Base-by-base conservation (phyloP, 2,113 vertebrate species). In the Pluvianellus socialis region DNA sequence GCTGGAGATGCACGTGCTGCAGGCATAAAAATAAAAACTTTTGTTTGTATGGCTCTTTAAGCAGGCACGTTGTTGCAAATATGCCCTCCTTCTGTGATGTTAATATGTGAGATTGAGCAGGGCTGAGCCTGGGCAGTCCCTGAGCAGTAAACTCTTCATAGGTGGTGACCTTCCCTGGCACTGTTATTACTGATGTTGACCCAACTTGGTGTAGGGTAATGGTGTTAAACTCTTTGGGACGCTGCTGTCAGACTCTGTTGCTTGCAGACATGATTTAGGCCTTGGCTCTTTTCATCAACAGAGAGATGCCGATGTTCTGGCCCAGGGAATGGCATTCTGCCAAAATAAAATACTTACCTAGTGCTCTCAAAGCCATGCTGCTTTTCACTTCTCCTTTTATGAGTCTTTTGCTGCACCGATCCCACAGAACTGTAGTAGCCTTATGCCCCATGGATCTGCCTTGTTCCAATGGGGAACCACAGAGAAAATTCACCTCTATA, bases 41-140 rank as follows among this genome's bases (percentile, higher is more conserved):
- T 23, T 47, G 14, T 88, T 82, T 42, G 28, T 55, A 32, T 8
- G 18, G 49, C 19, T 82, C 20, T 62, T 66, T 88, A 87, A 79
- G 45, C 0, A 0, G n/a, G 27, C 8, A 3, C 1, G 0, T 56
- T 62, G 9, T 50, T 79, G 28, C 42, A 75, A 12, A 53, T 63
- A 14, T 91, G 40, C 24, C 79, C 53, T 71, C 38, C 33, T 87
- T 83, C 84, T 79, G 63, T 75, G 50, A 70, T 86, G 53, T 55
- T 88, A 91, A 47, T 50, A 53, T 30, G 17, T 75, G 71, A 73
- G 66, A 56, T 1, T 45, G 33, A 80, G 49, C 55, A 68, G 50
- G 66, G 49, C 56, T 89, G 24, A 94, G 26, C 20, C n/a, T 58
- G 35, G 47, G 32, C 66, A 44, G 50, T 79, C 55, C 35, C 71